Conservation (phyloP, 2,113 vertebrate species). For the Actenoides hombroni region DNA sequence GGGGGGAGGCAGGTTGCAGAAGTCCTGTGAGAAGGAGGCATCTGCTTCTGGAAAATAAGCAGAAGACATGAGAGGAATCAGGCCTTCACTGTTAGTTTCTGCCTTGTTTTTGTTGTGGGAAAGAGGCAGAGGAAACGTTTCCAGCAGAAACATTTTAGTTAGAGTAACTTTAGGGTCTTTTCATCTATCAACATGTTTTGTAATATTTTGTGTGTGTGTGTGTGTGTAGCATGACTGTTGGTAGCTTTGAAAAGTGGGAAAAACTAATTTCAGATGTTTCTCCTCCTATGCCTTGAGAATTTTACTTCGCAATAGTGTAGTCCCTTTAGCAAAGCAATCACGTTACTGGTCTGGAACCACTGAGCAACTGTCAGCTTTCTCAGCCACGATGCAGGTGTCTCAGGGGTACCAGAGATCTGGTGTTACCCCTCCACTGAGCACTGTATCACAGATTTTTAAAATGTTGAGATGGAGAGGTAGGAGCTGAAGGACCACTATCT, state of each 20-base stretch:
- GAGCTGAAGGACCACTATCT: not conserved
- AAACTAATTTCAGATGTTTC: not conserved
- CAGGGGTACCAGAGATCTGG: not conserved
- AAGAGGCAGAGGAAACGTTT: not conserved
- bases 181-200: not conserved
- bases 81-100: not conserved
- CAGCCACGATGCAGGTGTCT: rapidly evolving
- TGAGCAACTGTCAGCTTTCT: not conserved
- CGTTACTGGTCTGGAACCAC: not conserved
- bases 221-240: not conserved
- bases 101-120: not conserved
- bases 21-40: not conserved
- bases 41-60: not conserved
- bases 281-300: not conserved
- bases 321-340: not conserved
- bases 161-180: not conserved
- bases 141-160: not conserved
- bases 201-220: not conserved
- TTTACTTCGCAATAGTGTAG: not conserved
- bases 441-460: not conserved
- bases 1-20: not conserved
- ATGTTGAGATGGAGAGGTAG: not conserved
- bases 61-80: not conserved
- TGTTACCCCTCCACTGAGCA: not conserved
- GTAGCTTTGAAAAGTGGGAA: not conserved